Conservation (phyloP, 1,140 invertebrate species). For the Aphaenogaster floridana region DNA sequence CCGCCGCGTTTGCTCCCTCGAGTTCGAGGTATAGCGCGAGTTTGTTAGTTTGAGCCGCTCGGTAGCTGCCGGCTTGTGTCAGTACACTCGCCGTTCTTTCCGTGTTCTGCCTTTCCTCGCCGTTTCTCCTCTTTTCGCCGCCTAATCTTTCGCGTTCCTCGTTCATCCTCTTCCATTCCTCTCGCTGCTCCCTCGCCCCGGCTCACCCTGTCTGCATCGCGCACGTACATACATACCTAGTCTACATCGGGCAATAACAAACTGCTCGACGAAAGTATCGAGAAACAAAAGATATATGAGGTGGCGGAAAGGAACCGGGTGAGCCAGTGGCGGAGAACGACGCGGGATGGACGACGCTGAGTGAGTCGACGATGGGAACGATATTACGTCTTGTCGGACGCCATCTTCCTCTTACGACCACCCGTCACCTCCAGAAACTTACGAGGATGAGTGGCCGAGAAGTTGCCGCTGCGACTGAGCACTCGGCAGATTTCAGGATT, state of each 20-base stretch:
- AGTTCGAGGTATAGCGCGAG: slow-evolving; percentile 68
- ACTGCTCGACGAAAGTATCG: slow-evolving; percentile 73
- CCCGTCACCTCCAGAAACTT: slow-evolving; percentile 71
- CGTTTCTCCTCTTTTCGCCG: slow-evolving; percentile 56
- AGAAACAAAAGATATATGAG: slow-evolving; percentile 77
- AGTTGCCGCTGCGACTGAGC: slow-evolving; percentile 57
- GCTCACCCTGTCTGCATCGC: slow-evolving; percentile 1
- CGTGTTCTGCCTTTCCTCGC: slow-evolving; percentile 51
- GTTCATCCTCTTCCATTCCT: slow-evolving; percentile 45
- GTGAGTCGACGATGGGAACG: slow-evolving; percentile 71
- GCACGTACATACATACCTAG: slow-evolving; percentile 33
- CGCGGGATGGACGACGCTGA: slow-evolving; percentile 62
- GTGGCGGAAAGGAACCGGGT: slow-evolving; percentile 44
- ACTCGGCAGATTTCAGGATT: slow-evolving; percentile 46
- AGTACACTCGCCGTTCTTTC: slow-evolving; percentile 72
- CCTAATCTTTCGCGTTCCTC: slow-evolving; percentile 57
- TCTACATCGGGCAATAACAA: slow-evolving; percentile 71
- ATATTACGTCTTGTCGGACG: slow-evolving; percentile 75
- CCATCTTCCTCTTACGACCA: slow-evolving; percentile 71
- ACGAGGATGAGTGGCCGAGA: slow-evolving; percentile 61
- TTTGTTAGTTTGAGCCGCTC: slow-evolving; percentile 84
- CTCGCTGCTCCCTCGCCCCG: slow-evolving; percentile 34
- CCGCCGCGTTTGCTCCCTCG: slow-evolving; percentile 41
- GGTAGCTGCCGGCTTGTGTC: slow-evolving; percentile 73
- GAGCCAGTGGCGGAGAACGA: slow-evolving; percentile 50